Evolutionary conservation across 1,140 invertebrate species (phyloP).

Genomic region (Periplaneta americana): DNA sequence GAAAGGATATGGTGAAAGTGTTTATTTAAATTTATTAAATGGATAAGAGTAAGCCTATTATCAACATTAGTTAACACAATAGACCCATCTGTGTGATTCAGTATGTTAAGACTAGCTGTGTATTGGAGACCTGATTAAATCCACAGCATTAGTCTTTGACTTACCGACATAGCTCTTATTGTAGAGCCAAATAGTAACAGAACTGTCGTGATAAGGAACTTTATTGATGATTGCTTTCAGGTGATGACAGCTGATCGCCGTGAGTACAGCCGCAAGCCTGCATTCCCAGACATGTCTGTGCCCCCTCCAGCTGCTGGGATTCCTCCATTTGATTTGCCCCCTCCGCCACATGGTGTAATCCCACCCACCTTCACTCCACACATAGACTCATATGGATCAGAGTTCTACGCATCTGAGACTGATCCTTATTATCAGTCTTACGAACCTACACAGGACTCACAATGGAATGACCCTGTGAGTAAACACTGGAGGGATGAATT

Average conservation of each 20-base stretch:
- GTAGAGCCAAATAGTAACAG: no score
- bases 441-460: constrained; percentile 65
- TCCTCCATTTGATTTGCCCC: constrained; percentile 46
- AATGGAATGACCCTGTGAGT: constrained; percentile 53
- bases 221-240: constrained; percentile 31
- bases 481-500: not conserved
- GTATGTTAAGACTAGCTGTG: no score
- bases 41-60: no score
- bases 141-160: no score
- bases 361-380: constrained; percentile 26
- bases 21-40: no score
- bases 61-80: no score
- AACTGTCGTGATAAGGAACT: no score
- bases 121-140: no score
- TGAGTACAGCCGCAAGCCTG: constrained; percentile 67
- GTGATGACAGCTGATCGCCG: constrained; percentile 82
- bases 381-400: constrained; percentile 14
- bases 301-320: constrained; percentile 53
- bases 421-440: constrained; percentile 66
- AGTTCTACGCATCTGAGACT: constrained; percentile 27
- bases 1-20: no score
- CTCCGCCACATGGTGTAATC: constrained; percentile 41
- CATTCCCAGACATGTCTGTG: constrained; percentile 58
- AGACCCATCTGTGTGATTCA: no score
- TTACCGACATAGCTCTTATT: no score